A percentile compares a stretch with the other conserved stretches of the same genome.
Conservation (phyloP, 2,113 vertebrate species). For the Panthera leo region DNA sequence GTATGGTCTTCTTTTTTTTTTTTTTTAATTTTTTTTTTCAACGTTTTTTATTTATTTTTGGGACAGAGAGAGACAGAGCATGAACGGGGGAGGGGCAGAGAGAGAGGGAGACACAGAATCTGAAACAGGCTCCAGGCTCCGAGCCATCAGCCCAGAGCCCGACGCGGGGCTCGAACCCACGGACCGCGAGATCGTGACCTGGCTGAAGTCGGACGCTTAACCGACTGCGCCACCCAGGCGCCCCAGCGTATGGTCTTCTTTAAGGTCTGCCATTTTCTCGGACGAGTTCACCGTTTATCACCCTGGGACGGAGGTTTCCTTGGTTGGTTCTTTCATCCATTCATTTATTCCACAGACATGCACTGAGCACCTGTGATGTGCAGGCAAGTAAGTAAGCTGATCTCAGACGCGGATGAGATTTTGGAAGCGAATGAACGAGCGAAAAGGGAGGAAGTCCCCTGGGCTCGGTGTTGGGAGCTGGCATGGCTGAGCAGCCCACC, state of each 20-base stretch:
- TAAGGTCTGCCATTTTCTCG: not conserved
- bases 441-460: not conserved
- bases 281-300: not conserved
- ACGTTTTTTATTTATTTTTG: too few relatives aligned
- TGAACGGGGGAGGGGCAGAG: too few relatives aligned
- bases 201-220: too few relatives aligned
- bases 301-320: not conserved
- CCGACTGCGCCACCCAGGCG: too few relatives aligned
- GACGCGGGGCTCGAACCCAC: too few relatives aligned
- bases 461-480: too few relatives aligned
- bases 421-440: not conserved
- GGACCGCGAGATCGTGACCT: too few relatives aligned
- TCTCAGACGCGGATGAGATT: not conserved
- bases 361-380: not conserved
- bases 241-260: not conserved
- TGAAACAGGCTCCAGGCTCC: too few relatives aligned
- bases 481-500: not conserved
- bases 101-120: too few relatives aligned
- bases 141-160: too few relatives aligned
- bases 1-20: not conserved
- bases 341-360: not conserved
- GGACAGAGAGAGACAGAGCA: too few relatives aligned
- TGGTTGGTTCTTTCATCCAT: fast-evolving
- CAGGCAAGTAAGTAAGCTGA: not conserved
- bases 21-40: too few relatives aligned